Percentiles rank a stretch among this genome's conserved stretches.
These are phyloP conservation scores for Beaufortia kweichowensis DNA, from an alignment of 2,113 vertebrate species.

Conservation along the genomic window DNA sequence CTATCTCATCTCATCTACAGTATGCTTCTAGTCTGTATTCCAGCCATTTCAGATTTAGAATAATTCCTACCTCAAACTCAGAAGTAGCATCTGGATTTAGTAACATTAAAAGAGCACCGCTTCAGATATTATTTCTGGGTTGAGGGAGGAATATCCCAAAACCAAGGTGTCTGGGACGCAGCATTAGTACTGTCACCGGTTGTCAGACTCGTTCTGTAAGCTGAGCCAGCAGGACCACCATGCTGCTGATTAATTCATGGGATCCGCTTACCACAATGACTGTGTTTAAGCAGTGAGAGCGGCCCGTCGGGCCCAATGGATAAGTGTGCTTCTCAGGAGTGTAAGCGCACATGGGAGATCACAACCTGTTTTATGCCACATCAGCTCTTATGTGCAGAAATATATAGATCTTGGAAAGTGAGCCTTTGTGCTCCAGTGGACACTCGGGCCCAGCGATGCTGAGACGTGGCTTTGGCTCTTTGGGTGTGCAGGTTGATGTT, in stretches of 20 bases:
- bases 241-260: constrained; percentile 50
- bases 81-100: too few relatives aligned
- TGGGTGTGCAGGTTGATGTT: constrained; percentile 32
- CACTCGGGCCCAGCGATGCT: neutral
- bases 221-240: constrained; percentile 1
- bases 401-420: constrained; percentile 32
- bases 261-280: constrained; percentile 21
- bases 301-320: neutral
- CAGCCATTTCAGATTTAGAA: too few relatives aligned
- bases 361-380: constrained; percentile 25
- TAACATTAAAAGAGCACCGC: too few relatives aligned
- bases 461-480: constrained; percentile 12
- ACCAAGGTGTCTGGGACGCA: too few relatives aligned
- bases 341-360: constrained; percentile 1
- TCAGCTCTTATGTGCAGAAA: constrained; percentile 16
- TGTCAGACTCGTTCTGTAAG: constrained; percentile 14
- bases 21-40: constrained; percentile 13
- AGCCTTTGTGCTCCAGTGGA: neutral
- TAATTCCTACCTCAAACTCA: too few relatives aligned
- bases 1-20: neutral
- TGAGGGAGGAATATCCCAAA: too few relatives aligned
- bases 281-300: constrained; percentile 36
- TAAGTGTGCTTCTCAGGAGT: constrained; percentile 7
- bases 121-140: too few relatives aligned
- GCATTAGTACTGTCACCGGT: constrained; percentile 18